phyloP scores from a whole-genome alignment of 2,113 vertebrate genomes.

The Nannospalax galili region DNA sequence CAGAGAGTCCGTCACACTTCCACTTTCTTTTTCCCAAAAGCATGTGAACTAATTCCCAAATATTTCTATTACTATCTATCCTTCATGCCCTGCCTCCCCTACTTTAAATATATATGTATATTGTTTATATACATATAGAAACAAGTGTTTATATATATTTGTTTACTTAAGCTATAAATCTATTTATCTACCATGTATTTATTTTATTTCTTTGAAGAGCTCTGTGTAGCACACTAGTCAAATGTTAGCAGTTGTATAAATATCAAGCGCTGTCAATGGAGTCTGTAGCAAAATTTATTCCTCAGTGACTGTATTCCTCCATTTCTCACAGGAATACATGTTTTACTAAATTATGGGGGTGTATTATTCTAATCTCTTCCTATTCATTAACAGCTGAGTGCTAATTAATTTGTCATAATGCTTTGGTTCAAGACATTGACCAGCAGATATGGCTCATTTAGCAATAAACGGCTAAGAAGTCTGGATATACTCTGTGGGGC shows the following conservation, averaged over 20 bases:
- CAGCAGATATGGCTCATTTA: neutral
- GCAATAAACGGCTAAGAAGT: neutral
- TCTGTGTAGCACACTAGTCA: neutral
- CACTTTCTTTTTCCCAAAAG: neutral
- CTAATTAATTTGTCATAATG: neutral
- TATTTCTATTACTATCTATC: neutral
- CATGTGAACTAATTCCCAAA: neutral
- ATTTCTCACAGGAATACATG: neutral
- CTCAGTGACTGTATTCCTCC: neutral
- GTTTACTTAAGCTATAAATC: neutral
- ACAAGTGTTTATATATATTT: neutral
- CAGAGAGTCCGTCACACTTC: neutral
- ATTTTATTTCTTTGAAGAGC: neutral
- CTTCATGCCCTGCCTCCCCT: no score
- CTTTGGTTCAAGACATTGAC: neutral
- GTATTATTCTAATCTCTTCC: neutral
- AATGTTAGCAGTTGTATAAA: neutral
- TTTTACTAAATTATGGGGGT: neutral
- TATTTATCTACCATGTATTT: neutral
- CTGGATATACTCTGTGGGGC: neutral
- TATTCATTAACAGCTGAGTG: neutral
- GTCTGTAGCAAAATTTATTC: neutral
- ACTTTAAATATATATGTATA: no score
- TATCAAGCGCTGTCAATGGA: neutral
- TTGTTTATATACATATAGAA: no score